Percentiles rank a stretch among this genome's conserved stretches.
Conservation (phyloP, 2,113 vertebrate genomes). For the Gila orcuttii region DNA sequence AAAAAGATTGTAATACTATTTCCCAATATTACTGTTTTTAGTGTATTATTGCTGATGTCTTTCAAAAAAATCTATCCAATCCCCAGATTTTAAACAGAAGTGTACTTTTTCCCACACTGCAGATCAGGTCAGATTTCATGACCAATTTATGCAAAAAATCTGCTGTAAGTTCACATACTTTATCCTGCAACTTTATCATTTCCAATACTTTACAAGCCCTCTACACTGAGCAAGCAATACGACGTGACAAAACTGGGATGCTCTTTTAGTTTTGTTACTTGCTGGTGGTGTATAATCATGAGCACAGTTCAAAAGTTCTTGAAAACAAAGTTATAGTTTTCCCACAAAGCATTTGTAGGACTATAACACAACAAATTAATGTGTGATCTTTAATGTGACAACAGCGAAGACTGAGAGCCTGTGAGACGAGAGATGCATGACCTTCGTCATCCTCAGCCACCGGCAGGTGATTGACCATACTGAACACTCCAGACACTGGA, state of each 20-base stretch:
- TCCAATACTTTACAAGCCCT: not conserved
- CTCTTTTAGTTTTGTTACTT: not conserved
- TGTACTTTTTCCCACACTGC: not conserved
- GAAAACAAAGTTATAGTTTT: constrained; percentile 7
- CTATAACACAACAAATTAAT: not conserved
- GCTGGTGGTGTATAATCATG: not conserved
- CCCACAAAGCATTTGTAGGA: not conserved
- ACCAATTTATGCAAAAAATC: not conserved
- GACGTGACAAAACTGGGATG: not conserved
- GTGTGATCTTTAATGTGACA: not conserved
- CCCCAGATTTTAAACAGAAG: not conserved
- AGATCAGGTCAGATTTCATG: not conserved
- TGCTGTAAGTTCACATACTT: not conserved
- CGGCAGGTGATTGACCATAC: not conserved
- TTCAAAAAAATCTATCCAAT: not conserved
- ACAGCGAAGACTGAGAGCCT: not conserved
- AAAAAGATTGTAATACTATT: not conserved
- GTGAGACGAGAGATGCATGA: not conserved
- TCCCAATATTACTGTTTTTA: not conserved
- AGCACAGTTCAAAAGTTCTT: not conserved
- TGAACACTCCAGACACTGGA: constrained; percentile 15
- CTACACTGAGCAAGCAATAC: not conserved
- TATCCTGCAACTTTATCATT: not conserved
- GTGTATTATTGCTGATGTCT: not conserved
- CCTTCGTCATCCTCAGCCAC: constrained; percentile 3